Conservation (phyloP, 2,888 invertebrate genomes). For the Serripes groenlandicus region DNA sequence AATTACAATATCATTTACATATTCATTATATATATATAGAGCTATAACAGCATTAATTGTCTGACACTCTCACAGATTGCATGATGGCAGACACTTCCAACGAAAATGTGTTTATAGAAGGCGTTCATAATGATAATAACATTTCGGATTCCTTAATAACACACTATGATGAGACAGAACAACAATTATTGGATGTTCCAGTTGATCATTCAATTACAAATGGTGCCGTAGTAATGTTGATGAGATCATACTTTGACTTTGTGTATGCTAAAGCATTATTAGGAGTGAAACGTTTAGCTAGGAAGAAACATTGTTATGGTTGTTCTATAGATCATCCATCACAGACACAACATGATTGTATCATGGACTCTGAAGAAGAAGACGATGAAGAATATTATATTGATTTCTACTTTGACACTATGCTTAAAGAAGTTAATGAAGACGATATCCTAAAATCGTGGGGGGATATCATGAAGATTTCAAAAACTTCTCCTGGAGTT, state of each 20-base stretch:
- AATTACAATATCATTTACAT: too few relatives aligned
- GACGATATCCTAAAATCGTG: conserved; percentile 23
- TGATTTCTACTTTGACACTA: conserved; percentile 42
- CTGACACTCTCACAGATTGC: too few relatives aligned
- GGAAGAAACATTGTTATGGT: conserved; percentile 23
- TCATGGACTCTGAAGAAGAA: conserved; percentile 9
- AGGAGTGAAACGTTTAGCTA: conserved; percentile 18
- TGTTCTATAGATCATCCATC: conserved; percentile 36
- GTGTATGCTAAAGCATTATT: conserved; percentile 38
- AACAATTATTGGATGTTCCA: conserved; percentile 1
- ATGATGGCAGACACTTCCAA: too few relatives aligned
- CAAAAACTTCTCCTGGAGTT: conserved; percentile 21
- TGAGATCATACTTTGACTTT: conserved; percentile 41
- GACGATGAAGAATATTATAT: conserved; percentile 28
- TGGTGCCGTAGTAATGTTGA: conserved; percentile 1
- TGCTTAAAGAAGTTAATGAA: conserved; percentile 41
- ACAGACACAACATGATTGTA: conserved; percentile 43
- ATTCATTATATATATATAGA: too few relatives aligned
- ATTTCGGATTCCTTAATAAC: too few relatives aligned
- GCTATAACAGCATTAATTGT: too few relatives aligned
- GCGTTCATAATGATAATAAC: too few relatives aligned
- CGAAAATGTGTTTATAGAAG: too few relatives aligned
- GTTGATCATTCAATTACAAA: neutral
- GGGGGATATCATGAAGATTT: conserved; percentile 15
- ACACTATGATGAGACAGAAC: too few relatives aligned